A percentile compares a stretch with the other conserved stretches of the same genome.
These are phyloP conservation scores for Limosa lapponica DNA, from an alignment of 2,797 vertebrate species.

Conservation along the genomic window DNA sequence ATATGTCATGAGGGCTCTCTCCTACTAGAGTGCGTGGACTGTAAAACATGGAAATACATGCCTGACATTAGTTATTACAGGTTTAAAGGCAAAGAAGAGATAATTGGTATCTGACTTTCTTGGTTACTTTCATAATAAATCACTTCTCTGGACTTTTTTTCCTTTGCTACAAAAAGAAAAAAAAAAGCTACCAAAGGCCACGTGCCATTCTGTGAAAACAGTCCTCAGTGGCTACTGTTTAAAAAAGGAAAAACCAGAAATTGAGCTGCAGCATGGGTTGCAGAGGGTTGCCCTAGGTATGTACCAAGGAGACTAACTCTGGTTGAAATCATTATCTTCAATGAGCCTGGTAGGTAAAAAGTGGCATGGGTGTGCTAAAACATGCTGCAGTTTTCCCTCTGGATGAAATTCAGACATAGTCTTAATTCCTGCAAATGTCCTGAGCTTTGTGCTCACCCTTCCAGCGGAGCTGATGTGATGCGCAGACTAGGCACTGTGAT, in stretches of 20 bases:
- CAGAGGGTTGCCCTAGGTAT: not conserved
- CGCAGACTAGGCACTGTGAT: not conserved
- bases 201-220: not conserved
- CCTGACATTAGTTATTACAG: not conserved
- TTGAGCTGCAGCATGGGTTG: not conserved
- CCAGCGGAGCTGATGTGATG: rapidly evolving
- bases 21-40: not conserved
- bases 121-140: not conserved
- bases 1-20: not conserved
- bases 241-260: not conserved
- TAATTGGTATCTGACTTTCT: not conserved
- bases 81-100: not conserved
- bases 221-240: not conserved
- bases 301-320: not conserved
- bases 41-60: not conserved
- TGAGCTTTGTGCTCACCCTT: not conserved
- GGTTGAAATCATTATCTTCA: not conserved
- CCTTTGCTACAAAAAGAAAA: not conserved
- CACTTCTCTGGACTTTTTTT: not conserved
- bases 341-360: not conserved
- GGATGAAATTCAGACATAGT: not conserved
- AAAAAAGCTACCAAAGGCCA: not conserved
- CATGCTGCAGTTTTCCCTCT: not conserved
- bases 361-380: not conserved
- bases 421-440: not conserved